These are phyloP conservation scores for Chrysaora quinquecirrha DNA, from an alignment of 30 jellyfish, hydroid and myxozoan genomes.

Conservation along the genomic window DNA sequence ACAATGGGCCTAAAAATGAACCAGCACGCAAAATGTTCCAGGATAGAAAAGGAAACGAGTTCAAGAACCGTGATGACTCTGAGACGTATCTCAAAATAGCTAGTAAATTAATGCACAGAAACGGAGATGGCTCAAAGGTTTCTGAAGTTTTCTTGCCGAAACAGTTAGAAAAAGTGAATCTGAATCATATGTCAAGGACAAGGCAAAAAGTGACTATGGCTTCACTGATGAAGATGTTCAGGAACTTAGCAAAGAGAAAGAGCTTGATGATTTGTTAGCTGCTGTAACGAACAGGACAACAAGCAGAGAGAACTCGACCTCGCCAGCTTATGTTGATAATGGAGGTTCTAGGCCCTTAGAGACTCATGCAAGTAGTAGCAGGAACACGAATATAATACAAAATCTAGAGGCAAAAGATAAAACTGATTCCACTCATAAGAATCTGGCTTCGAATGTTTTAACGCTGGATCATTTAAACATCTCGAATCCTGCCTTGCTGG, in stretches of 20 bases:
- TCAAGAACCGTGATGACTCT: constrained; percentile 51
- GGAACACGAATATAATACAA: too few relatives aligned
- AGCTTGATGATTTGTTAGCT: background rate
- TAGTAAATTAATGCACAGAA: constrained; percentile 49
- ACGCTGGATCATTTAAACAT: too few relatives aligned
- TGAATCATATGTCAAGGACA: constrained; percentile 15
- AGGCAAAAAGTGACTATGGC: constrained; percentile 47
- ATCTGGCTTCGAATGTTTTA: too few relatives aligned
- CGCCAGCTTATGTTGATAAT: background rate
- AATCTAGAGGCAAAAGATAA: too few relatives aligned
- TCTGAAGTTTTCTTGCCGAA: constrained; percentile 50
- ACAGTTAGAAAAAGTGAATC: constrained; percentile 49
- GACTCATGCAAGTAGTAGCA: background rate
- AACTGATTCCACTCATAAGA: too few relatives aligned
- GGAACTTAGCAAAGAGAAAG: background rate
- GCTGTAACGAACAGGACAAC: background rate
- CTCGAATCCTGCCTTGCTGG: too few relatives aligned
- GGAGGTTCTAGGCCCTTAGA: background rate
- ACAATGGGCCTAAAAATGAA: background rate
- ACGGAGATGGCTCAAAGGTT: constrained; percentile 13
- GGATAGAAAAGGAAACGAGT: constrained; percentile 64
- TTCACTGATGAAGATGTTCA: constrained; percentile 44
- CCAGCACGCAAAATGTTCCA: constrained; percentile 31
- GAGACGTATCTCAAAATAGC: constrained; percentile 60
- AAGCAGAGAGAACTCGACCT: background rate